These are phyloP conservation scores for Drosophila flavopinicola DNA, from an alignment of 2,888 invertebrate genomes.

Conservation along the genomic window DNA sequence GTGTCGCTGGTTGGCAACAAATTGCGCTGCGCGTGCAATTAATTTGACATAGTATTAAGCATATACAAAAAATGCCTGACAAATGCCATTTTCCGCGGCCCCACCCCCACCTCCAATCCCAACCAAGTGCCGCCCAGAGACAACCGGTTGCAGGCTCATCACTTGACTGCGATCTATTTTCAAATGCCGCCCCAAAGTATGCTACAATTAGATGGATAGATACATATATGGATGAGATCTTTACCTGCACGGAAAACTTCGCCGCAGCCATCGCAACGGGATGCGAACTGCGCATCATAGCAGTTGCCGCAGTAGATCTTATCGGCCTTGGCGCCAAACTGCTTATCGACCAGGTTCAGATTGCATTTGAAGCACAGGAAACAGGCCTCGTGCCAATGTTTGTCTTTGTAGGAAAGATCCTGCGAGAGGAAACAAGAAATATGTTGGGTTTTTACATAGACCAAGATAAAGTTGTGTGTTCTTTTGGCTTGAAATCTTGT, in stretches of 20 bases:
- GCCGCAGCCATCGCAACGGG: conserved; percentile 99
- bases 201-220: conserved; percentile 25
- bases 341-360: conserved; percentile 99
- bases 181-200: conserved; percentile 58
- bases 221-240: not conserved
- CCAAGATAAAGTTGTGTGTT: not conserved
- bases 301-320: conserved; percentile 99
- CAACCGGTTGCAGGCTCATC: conserved; percentile 34
- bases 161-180: conserved; percentile 14
- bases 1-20: conserved; percentile 54
- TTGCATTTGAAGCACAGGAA: conserved; percentile 99
- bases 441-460: too few relatives aligned
- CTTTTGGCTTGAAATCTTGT: not conserved
- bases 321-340: conserved; percentile 99
- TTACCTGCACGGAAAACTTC: conserved; percentile 98
- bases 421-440: conserved; percentile 85
- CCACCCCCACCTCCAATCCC: conserved; percentile 1
- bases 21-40: conserved; percentile 56
- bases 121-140: conserved; percentile 14
- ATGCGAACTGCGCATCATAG: conserved; percentile 99
- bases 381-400: conserved; percentile 99
- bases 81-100: conserved; percentile 3
- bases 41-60: conserved; percentile 55
- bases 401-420: conserved; percentile 99
- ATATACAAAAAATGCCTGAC: conserved; percentile 8